Conservation (phyloP, 1,140 invertebrate genomes). For the Drosophila murphyi region DNA sequence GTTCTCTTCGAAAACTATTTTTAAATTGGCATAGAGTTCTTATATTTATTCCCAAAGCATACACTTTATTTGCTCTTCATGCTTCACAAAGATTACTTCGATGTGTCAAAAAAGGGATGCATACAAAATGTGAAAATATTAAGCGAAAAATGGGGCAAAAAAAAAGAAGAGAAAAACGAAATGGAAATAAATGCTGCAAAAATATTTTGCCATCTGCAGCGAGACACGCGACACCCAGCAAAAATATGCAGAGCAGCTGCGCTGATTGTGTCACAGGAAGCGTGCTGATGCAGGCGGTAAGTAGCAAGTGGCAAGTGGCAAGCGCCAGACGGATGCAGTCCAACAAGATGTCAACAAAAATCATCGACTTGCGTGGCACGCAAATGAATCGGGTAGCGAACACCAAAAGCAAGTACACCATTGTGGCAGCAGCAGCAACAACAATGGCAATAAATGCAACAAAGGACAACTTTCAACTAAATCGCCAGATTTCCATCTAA, state of each 20-base stretch:
- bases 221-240: conserved; percentile 50
- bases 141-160: conserved; percentile 56
- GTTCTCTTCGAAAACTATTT: background rate
- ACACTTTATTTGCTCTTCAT: background rate
- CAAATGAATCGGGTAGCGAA: conserved; percentile 65
- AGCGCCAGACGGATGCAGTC: conserved; percentile 52
- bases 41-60: background rate
- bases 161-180: conserved; percentile 41
- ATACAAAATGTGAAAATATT: conserved; percentile 69
- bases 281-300: conserved; percentile 27
- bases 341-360: conserved; percentile 79
- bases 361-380: conserved; percentile 70
- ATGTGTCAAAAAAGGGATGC: conserved; percentile 70
- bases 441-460: conserved; percentile 57
- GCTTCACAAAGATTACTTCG: conserved; percentile 64
- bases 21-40: conserved; percentile 1
- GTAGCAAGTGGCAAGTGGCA: conserved; percentile 31
- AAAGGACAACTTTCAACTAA: conserved; percentile 56
- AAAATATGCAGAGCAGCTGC: conserved; percentile 79
- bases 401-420: conserved; percentile 9
- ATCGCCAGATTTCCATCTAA: conserved; percentile 50
- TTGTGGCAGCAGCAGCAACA: background rate
- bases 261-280: conserved; percentile 63
- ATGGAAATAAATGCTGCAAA: conserved; percentile 39
- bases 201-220: conserved; percentile 73